These are phyloP conservation scores for Zonotrichia albicollis DNA, from an alignment of 2,797 vertebrate species.

Conservation along the genomic window DNA sequence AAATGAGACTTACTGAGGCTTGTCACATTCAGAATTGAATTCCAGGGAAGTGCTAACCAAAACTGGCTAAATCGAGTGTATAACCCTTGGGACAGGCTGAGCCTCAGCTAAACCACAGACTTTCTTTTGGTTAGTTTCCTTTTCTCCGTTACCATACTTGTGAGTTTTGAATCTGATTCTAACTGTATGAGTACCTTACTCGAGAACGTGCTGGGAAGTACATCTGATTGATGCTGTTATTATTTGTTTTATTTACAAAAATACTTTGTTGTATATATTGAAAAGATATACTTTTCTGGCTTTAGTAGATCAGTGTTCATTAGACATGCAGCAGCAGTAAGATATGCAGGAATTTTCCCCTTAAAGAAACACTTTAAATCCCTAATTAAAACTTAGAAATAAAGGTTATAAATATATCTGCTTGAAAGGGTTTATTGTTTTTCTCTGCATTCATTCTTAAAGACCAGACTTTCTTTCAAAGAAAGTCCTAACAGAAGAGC, in stretches of 20 bases:
- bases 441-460: neutral
- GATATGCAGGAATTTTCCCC: neutral
- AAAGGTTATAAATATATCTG: neutral
- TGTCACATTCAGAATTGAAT: conserved; percentile 30
- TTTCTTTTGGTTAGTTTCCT: conserved; percentile 51
- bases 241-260: neutral
- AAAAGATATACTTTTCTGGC: neutral
- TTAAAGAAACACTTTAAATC: neutral
- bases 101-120: conserved; percentile 12
- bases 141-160: neutral
- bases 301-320: neutral
- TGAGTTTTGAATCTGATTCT: conserved; percentile 10
- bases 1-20: conserved; percentile 33
- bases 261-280: neutral
- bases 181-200: neutral
- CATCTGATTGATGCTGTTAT: neutral
- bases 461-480: neutral
- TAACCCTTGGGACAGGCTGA: conserved; percentile 13
- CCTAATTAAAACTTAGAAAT: neutral
- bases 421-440: neutral
- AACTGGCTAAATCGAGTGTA: neutral
- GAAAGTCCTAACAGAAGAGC: neutral
- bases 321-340: neutral
- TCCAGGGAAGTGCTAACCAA: conserved; percentile 34
- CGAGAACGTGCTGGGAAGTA: neutral